phyloP scores from a whole-genome alignment of 1,140 invertebrate genomes.

The Ceratosolen solmsi region DNA sequence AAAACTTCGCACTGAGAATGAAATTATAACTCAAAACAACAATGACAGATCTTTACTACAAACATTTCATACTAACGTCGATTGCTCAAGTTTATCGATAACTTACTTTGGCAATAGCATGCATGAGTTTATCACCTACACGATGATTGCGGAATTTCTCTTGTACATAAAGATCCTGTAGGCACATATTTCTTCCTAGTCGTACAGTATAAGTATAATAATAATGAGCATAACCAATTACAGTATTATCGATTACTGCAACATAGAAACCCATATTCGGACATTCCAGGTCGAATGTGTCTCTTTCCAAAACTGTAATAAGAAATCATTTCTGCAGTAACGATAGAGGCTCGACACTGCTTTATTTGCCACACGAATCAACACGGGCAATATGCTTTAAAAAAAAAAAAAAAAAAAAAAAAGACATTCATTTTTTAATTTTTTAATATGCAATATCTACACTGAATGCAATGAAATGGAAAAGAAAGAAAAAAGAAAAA shows the following conservation, averaged over 20 bases:
- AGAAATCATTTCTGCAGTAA: too few relatives aligned
- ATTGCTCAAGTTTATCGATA: neutral
- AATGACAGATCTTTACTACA: too few relatives aligned
- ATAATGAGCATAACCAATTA: constrained; percentile 49
- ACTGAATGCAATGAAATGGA: too few relatives aligned
- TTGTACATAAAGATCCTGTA: constrained; percentile 50
- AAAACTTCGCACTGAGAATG: too few relatives aligned
- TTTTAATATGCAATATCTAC: too few relatives aligned
- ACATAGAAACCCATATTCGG: constrained; percentile 48
- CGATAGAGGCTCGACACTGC: too few relatives aligned
- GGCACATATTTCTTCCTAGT: constrained; percentile 39
- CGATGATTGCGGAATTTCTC: constrained; percentile 46
- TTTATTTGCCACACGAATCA: too few relatives aligned
- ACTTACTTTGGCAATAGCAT: constrained; percentile 46
- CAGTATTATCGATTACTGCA: constrained; percentile 35
- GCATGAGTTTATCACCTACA: constrained; percentile 47
- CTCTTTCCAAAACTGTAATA: constrained; percentile 45
- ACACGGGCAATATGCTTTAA: too few relatives aligned
- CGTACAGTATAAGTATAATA: constrained; percentile 40
- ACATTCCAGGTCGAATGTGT: constrained; percentile 38
- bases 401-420: constrained; percentile 6
- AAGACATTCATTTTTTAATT: too few relatives aligned
- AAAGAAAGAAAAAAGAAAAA: too few relatives aligned
- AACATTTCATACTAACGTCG: neutral
- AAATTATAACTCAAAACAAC: too few relatives aligned